Base-by-base conservation (phyloP, 2,797 vertebrate genomes). In the Anomalospiza imberbis region DNA sequence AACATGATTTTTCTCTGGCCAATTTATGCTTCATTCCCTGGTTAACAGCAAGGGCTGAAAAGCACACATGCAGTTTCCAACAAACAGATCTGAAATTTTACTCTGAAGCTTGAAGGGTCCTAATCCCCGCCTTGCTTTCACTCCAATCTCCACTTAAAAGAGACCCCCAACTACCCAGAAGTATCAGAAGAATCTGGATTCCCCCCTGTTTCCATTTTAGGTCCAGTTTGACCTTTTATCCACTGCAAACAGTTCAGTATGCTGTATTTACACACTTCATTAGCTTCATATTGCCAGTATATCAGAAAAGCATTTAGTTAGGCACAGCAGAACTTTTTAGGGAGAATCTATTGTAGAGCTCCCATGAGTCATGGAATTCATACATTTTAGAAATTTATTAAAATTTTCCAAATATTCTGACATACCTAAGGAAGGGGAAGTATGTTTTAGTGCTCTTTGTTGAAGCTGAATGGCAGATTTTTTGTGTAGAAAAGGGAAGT, bases 391-490 rank as follows among this genome's bases (percentile, higher is more conserved):
- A 94, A 89, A 29, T 89, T 95, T 90, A 76, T 88, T 92, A 91
- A 89, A 84, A 58, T 53, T 79, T 88, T 84, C 42, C 72, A 95
- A 88, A 73, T 94, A 78, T 94, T 96, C 87, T 92, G 75, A 94
- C 17, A 38, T 96, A 85, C 62, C 61, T 74, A 62, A 82, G 73
- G 80, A 97, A 89, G 62, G 42, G 65, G 44, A 51, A 40, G 28
- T 76, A n/a, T 92, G 76, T 82, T 74, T 88, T 47, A 63, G 13
- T 67, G 20, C 54, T 91, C 38, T 74, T 93, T 48, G 60, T 84
- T 97, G 94, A 89, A 95, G 88, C 14, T 50, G 61, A 93, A 87
- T 85, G 51, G 72, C 71, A 94, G 87, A 89, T 87, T 96, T 96
- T 96, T 81, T 54, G 38, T 84, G 58, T 75, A 83, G 53, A 51